A percentile compares a stretch with the other conserved stretches of the same genome.
Conservation (phyloP, 2,888 invertebrate genomes). For the Phymatocera aterrima region DNA sequence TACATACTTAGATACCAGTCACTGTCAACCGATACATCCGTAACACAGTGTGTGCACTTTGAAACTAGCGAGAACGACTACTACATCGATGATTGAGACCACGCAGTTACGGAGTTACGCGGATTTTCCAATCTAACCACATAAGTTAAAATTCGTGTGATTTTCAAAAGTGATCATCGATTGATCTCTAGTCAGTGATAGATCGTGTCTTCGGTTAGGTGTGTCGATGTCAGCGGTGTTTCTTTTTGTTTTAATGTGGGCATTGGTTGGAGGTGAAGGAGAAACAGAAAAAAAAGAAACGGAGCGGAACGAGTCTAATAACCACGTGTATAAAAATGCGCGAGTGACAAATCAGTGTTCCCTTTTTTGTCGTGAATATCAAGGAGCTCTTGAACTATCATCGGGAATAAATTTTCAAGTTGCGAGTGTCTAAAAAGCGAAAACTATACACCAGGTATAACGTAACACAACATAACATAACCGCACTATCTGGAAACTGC, state of each 20-base stretch:
- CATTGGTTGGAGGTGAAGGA: not conserved
- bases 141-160: no score
- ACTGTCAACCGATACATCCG: no score
- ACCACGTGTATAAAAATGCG: not conserved
- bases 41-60: not conserved
- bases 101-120: not conserved
- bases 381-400: not conserved
- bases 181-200: no score
- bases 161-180: no score
- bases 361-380: no score
- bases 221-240: no score
- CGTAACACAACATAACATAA: conserved; percentile 23
- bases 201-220: no score
- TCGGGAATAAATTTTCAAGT: no score
- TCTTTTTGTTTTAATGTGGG: not conserved
- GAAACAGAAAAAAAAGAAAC: not conserved
- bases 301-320: not conserved
- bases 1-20: not conserved
- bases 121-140: not conserved
- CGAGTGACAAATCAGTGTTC: not conserved
- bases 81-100: no score
- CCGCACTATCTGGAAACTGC: not conserved
- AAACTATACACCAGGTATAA: not conserved
- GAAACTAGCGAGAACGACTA: conserved; percentile 14
- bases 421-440: not conserved